Percentiles rank a stretch among this genome's conserved stretches.
These are phyloP conservation scores for Porites evermanni DNA, from an alignment of 92 coral and sea anemone species.

Conservation along the genomic window DNA sequence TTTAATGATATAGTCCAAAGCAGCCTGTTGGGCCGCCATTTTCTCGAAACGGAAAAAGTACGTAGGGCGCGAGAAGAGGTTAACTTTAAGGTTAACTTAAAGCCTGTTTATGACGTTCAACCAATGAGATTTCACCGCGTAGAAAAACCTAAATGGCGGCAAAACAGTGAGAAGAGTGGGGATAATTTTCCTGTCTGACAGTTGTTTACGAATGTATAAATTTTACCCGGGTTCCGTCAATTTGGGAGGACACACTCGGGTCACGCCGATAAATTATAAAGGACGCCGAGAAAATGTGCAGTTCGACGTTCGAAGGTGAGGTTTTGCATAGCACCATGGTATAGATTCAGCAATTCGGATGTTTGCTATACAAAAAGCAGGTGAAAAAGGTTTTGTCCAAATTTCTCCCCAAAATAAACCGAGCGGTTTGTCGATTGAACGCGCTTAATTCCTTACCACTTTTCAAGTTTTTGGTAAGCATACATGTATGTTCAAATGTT, in stretches of 20 bases:
- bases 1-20: constrained; percentile 7
- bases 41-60: too few relatives aligned
- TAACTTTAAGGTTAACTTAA: too few relatives aligned
- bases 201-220: background rate
- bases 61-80: too few relatives aligned
- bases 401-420: background rate
- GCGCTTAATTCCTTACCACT: background rate
- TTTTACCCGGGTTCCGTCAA: background rate
- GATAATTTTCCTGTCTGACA: background rate
- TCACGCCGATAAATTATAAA: background rate
- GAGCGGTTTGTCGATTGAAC: constrained; percentile 10
- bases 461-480: background rate
- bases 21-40: too few relatives aligned
- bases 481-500: too few relatives aligned
- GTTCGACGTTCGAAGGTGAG: constrained; percentile 88
- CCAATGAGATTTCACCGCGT: constrained; percentile 74
- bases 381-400: background rate
- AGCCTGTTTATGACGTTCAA: background rate
- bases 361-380: background rate
- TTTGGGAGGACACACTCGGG: background rate
- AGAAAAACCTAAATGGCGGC: constrained; percentile 56
- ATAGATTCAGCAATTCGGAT: background rate
- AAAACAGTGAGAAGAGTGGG: constrained; percentile 16
- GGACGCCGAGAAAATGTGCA: constrained; percentile 63
- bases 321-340: background rate